These are phyloP conservation scores for Vicugna pacos DNA, from an alignment of 2,113 vertebrate genomes.

Conservation along the genomic window DNA sequence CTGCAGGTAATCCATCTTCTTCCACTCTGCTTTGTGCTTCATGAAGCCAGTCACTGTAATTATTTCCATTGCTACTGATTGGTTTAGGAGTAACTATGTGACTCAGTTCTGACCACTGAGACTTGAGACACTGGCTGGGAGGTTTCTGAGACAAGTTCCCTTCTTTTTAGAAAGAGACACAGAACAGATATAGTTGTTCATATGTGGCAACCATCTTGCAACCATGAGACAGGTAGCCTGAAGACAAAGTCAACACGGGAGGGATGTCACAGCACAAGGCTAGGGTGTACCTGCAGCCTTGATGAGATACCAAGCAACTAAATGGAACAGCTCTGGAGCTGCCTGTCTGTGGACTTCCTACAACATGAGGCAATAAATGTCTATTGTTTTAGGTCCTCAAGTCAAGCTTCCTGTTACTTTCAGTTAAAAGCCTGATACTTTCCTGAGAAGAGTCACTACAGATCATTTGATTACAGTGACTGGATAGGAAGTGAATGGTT, in stretches of 20 bases:
- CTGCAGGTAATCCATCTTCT: not conserved
- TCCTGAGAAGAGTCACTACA: not conserved
- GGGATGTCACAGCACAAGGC: not conserved
- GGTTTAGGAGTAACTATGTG: not conserved
- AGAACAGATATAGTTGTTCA: not conserved
- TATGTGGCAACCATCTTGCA: not conserved
- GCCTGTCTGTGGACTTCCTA: not conserved
- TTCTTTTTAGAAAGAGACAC: conserved; percentile 1
- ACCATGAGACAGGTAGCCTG: not conserved
- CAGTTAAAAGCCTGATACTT: conserved; percentile 25
- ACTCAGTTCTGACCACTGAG: conserved; percentile 3
- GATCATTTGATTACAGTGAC: not conserved
- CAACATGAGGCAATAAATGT: not conserved
- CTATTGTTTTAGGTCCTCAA: not conserved
- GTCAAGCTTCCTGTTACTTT: not conserved
- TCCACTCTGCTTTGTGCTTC: not conserved
- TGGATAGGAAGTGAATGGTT: not conserved
- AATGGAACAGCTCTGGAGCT: not conserved
- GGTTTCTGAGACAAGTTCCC: not conserved
- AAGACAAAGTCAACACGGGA: not conserved
- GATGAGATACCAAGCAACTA: not conserved
- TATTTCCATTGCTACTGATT: not conserved
- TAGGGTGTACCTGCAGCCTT: not conserved
- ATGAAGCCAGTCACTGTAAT: not conserved
- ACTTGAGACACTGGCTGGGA: not conserved